Percentiles rank a stretch among this genome's conserved stretches.
Conservation (phyloP, 2,888 invertebrate species). For the Mimumesa dahlbomi region DNA sequence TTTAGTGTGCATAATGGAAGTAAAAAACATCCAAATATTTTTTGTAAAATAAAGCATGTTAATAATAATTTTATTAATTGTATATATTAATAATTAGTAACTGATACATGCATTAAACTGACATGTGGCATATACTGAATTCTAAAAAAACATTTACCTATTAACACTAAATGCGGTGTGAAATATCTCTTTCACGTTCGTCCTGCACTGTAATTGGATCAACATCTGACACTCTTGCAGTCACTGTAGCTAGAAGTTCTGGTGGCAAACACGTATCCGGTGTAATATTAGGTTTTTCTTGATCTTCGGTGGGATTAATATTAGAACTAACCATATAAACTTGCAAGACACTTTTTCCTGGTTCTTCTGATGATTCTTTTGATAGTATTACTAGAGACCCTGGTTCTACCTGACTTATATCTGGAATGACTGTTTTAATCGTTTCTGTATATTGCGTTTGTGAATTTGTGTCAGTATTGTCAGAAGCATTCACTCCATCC, state of each 20-base stretch:
- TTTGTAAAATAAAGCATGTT: background rate
- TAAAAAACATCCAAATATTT: background rate
- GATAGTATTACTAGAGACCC: conserved; percentile 82
- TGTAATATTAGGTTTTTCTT: conserved; percentile 70
- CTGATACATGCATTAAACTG: background rate
- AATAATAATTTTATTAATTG: background rate
- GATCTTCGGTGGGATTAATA: conserved; percentile 51
- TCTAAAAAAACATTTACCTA: background rate
- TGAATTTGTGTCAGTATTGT: background rate
- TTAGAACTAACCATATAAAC: conserved; percentile 81
- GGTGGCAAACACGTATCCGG: conserved; percentile 75
- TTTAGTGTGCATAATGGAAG: background rate
- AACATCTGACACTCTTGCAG: conserved; percentile 58
- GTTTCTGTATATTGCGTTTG: conserved; percentile 37
- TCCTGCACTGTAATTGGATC: conserved; percentile 51
- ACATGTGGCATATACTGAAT: conserved; percentile 4
- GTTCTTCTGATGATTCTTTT: conserved; percentile 79
- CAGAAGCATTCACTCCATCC: conserved; percentile 11
- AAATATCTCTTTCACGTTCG: conserved; percentile 39
- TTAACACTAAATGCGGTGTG: conserved; percentile 5
- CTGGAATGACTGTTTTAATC: conserved; percentile 66
- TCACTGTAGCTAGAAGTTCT: conserved; percentile 76
- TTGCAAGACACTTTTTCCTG: conserved; percentile 78
- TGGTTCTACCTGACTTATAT: conserved; percentile 77
- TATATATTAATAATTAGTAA: background rate